Conservation (phyloP, 2,888 invertebrate genomes). For the Pharmacophagus antenor region DNA sequence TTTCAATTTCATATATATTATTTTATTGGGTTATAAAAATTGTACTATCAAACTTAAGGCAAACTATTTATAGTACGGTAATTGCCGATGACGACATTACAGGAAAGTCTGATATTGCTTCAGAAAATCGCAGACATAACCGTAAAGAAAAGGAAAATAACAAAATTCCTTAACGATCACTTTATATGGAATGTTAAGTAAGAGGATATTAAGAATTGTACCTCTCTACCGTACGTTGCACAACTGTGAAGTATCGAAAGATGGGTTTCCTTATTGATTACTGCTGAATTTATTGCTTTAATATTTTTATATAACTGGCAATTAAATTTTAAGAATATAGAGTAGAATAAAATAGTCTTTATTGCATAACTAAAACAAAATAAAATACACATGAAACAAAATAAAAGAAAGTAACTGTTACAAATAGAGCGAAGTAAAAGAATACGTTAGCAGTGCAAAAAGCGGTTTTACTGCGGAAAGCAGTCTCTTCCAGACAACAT, state of each 20-base stretch:
- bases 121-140: conserved; percentile 8
- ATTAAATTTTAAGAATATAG: neutral
- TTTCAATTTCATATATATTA: too few relatives aligned
- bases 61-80: neutral
- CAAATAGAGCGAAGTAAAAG: too few relatives aligned
- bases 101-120: neutral
- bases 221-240: conserved; percentile 6
- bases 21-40: too few relatives aligned
- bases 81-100: neutral
- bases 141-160: conserved; percentile 15
- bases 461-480: too few relatives aligned
- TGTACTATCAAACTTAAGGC: neutral
- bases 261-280: conserved; percentile 25
- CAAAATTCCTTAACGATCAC: conserved; percentile 2
- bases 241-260: conserved; percentile 16
- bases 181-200: conserved; percentile 19
- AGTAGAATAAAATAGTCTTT: too few relatives aligned
- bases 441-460: too few relatives aligned
- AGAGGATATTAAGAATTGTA: conserved; percentile 3
- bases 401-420: too few relatives aligned
- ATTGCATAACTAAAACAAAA: too few relatives aligned
- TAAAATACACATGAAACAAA: too few relatives aligned
- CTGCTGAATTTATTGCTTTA: conserved; percentile 1
- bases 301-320: neutral
- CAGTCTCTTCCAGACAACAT: too few relatives aligned